phyloP scores from a whole-genome alignment of 2,888 invertebrate species.

The Strigamia transsilvanica region DNA sequence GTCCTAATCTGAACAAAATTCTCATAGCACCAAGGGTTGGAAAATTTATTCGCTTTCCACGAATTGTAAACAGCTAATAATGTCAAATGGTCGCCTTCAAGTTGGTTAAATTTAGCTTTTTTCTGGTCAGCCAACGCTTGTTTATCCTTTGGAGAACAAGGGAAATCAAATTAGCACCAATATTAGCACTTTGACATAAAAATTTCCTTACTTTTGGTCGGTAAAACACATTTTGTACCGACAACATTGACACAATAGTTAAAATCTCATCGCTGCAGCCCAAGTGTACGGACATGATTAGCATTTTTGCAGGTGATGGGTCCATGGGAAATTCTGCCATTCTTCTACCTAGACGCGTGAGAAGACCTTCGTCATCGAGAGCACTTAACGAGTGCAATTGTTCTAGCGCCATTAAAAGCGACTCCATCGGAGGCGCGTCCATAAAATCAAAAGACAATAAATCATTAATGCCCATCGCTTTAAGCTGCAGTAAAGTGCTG shows the following conservation, averaged over 20 bases:
- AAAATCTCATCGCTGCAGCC: constrained; percentile 98
- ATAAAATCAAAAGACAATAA: constrained; percentile 98
- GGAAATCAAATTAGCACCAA: background rate
- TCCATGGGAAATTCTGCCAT: constrained; percentile 99
- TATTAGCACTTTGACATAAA: background rate
- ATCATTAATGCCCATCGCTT: constrained; percentile 99
- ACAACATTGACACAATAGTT: constrained; percentile 98
- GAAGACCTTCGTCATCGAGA: constrained; percentile 85
- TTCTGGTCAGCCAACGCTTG: constrained; percentile 98
- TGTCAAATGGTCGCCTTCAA: constrained; percentile 98
- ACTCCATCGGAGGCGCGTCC: constrained; percentile 99
- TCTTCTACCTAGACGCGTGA: constrained; percentile 71
- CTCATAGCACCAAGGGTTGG: constrained; percentile 99
- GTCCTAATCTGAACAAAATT: constrained; percentile 98
- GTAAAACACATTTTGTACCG: constrained; percentile 98
- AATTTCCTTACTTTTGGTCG: constrained; percentile 67
- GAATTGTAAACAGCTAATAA: constrained; percentile 98
- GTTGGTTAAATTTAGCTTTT: constrained; percentile 98
- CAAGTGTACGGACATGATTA: constrained; percentile 98
- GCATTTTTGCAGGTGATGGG: constrained; percentile 96
- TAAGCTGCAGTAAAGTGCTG: constrained; percentile 92
- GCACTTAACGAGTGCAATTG: constrained; percentile 96
- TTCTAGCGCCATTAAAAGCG: constrained; percentile 96
- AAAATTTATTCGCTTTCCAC: constrained; percentile 99
- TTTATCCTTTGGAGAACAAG: constrained; percentile 76